Percentiles rank a stretch among this genome's conserved stretches.
Conservation (phyloP, 2,888 invertebrate genomes). For the Thera obeliscata region DNA sequence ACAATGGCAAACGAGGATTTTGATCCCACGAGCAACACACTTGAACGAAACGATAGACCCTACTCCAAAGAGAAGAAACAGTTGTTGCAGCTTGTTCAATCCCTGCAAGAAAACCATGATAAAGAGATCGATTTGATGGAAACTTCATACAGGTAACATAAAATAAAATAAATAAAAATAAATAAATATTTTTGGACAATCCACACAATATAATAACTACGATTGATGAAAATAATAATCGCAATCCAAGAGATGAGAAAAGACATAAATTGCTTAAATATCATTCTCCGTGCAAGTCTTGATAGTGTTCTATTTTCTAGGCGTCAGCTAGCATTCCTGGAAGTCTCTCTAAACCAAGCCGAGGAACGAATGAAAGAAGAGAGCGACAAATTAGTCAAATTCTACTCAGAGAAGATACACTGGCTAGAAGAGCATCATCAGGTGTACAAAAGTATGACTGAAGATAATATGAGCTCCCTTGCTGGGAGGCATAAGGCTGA, state of each 20-base stretch:
- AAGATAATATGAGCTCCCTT: slow-evolving; percentile 76
- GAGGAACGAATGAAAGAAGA: slow-evolving; percentile 86
- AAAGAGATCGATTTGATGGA: slow-evolving; percentile 86
- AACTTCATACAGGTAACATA: slow-evolving; percentile 84
- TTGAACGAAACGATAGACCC: slow-evolving; percentile 59
- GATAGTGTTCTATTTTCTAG: slow-evolving; percentile 58
- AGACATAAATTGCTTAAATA: no score
- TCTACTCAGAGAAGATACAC: slow-evolving; percentile 79
- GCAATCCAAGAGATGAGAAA: neutral
- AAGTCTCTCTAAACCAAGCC: slow-evolving; percentile 81
- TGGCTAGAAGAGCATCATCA: slow-evolving; percentile 82
- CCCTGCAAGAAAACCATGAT: slow-evolving; percentile 84
- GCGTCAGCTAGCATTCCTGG: slow-evolving; percentile 84
- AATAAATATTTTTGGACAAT: no score
- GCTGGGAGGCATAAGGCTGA: slow-evolving; percentile 76
- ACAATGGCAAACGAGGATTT: slow-evolving; percentile 42
- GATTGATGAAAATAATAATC: no score
- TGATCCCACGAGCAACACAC: slow-evolving; percentile 39
- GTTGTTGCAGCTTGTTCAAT: slow-evolving; percentile 77
- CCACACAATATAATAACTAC: no score
- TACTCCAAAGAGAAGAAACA: slow-evolving; percentile 69
- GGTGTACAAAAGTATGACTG: slow-evolving; percentile 77
- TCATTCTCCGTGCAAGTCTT: neutral
- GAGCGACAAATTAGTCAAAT: slow-evolving; percentile 77
- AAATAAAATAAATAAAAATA: neutral